Evolutionary conservation across 2,797 vertebrate species (phyloP), one percentile per base, ranked within the genome.

Genomic region (Periparus ater): DNA sequence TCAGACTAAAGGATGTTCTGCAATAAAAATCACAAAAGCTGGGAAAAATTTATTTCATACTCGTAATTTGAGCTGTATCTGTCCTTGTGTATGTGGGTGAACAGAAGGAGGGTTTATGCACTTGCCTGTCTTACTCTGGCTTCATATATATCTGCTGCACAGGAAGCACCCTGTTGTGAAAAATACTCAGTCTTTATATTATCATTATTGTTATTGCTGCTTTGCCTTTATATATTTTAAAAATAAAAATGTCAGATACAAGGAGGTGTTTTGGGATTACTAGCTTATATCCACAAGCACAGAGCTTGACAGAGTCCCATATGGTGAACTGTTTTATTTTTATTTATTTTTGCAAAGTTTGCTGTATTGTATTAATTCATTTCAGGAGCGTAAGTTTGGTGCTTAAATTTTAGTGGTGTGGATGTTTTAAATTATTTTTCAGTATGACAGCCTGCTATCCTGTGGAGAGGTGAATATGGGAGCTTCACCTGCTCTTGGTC

Each of bases 251-350:
- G 10, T 55, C 58, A 81, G 25, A 50, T 91, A 36, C 20, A 78
- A 79, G 60, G 15, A 88, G 7, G 11, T 80, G 55, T 58, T 72
- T 63, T 85, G 62, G 51, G 85, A 88, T 78, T 88, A 78, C 76
- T 92, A 85, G 29, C 34, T 40, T 63, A 83, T 48, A 57, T 79
- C 74, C 62, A 94, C 87, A 79, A 45, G 32, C 82, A 63, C 9
- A 93, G 48, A 85, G 40, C 53, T 55, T 86, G 58, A 90, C 79
- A 73, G 57, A 86, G 32, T 73, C 55, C 65, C 92, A 89, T 93
- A 94, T 85, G 87, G 74, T 66, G 18, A 83, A 19, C n/a, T 68
- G 11, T 44, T 95, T 85, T 70, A 12, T 47, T 88, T 95, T 80
- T 75, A 85, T 74, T 90, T 87, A 58, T 73, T 94, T 95, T 53